A percentile compares a stretch with the other conserved stretches of the same genome.
Conservation (phyloP, 2,113 vertebrate genomes). For the Dendropsophus ebraccatus region DNA sequence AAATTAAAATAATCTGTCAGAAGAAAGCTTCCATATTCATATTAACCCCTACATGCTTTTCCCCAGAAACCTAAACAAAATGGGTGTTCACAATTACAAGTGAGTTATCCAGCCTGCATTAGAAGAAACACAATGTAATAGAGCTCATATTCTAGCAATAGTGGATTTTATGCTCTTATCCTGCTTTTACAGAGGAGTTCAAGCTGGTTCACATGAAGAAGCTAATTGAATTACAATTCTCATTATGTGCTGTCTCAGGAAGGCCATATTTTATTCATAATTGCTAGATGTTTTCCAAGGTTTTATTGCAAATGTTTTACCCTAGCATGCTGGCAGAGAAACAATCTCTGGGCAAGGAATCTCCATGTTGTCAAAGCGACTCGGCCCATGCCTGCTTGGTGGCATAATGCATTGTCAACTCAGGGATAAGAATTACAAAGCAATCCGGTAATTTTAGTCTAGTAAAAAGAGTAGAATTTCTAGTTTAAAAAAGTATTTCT, state of each 20-base stretch:
- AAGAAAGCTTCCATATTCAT: too few relatives aligned
- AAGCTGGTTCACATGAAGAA: slow-evolving; percentile 15
- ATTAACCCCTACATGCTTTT: too few relatives aligned
- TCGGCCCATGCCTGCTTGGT: not conserved
- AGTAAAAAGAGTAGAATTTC: not conserved
- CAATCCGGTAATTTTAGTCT: not conserved
- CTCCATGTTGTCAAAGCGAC: not conserved
- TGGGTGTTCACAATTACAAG: not conserved
- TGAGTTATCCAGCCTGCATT: not conserved
- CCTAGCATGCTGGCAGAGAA: not conserved
- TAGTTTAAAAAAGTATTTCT: not conserved
- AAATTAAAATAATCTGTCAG: too few relatives aligned
- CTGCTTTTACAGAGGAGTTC: not conserved
- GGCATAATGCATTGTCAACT: not conserved
- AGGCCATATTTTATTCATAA: slow-evolving; percentile 40
- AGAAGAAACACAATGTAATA: not conserved
- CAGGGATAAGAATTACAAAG: not conserved
- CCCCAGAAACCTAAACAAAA: too few relatives aligned
- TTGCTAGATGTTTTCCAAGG: not conserved
- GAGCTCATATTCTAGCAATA: not conserved
- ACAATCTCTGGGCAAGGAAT: not conserved
- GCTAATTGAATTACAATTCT: slow-evolving; percentile 33
- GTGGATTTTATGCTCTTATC: not conserved
- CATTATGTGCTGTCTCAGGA: slow-evolving; percentile 15
- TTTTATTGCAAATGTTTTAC: not conserved